These are phyloP conservation scores for Virgularia gustaviana DNA, from an alignment of 92 coral and sea anemone species.

Conservation along the genomic window DNA sequence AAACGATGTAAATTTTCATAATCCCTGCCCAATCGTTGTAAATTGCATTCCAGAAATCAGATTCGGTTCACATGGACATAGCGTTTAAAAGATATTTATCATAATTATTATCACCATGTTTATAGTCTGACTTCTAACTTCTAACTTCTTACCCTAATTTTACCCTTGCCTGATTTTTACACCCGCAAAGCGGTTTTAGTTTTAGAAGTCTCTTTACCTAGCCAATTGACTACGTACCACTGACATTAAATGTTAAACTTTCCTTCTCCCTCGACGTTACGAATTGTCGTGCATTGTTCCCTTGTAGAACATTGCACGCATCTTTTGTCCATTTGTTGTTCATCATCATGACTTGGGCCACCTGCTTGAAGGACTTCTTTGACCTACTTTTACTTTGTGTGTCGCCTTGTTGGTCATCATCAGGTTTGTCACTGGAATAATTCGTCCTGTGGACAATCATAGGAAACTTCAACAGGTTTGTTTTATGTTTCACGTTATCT, in stretches of 20 bases:
- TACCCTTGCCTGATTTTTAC: too few relatives aligned
- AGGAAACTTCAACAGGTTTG: not conserved
- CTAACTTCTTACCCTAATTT: too few relatives aligned
- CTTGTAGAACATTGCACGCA: slow-evolving; percentile 26
- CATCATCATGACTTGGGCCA: slow-evolving; percentile 6
- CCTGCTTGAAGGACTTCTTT: slow-evolving; percentile 14
- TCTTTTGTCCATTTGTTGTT: slow-evolving; percentile 25
- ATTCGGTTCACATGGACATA: too few relatives aligned
- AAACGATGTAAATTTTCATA: too few relatives aligned
- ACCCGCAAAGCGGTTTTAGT: too few relatives aligned
- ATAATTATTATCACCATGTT: too few relatives aligned
- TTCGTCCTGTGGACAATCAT: too few relatives aligned
- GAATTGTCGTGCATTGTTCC: not conserved
- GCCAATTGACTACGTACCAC: slow-evolving; percentile 63
- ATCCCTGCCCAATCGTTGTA: too few relatives aligned
- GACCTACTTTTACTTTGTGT: not conserved
- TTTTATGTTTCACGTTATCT: not conserved
- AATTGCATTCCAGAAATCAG: too few relatives aligned
- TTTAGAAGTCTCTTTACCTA: too few relatives aligned
- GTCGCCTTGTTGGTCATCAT: not conserved
- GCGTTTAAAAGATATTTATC: too few relatives aligned
- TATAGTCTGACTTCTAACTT: too few relatives aligned
- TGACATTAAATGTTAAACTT: slow-evolving; percentile 80
- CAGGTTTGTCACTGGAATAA: not conserved
- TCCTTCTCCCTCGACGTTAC: slow-evolving; percentile 44